Evolutionary conservation across 1,140 invertebrate species (phyloP).

Genomic region (Nebria ingens): DNA sequence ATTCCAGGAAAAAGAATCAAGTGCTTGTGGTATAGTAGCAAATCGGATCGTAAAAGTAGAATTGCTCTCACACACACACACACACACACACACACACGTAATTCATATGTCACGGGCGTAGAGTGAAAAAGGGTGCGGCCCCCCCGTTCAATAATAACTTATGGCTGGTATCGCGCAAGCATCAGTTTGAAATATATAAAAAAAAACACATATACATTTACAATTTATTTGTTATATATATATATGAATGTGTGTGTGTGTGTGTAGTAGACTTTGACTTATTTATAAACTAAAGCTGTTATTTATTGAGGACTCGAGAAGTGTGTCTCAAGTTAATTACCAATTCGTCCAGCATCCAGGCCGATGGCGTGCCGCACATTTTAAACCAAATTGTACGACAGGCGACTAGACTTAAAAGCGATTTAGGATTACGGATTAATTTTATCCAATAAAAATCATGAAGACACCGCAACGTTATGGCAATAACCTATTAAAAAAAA

Average conservation of each 20-base stretch:
- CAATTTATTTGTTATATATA: neutral
- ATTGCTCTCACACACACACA: neutral
- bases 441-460: too few species aligned
- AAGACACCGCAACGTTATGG: too few species aligned
- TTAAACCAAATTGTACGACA: neutral
- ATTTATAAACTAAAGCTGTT: neutral
- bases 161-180: too few species aligned
- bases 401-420: neutral
- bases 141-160: too few species aligned
- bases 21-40: too few species aligned
- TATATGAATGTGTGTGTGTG: neutral
- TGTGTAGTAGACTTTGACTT: neutral
- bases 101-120: neutral
- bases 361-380: neutral
- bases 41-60: neutral
- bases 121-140: neutral
- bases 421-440: too few species aligned
- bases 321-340: conserved; percentile 3
- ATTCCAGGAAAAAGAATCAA: too few species aligned
- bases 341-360: neutral
- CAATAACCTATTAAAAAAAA: too few species aligned
- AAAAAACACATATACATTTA: too few species aligned
- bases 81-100: conserved; percentile 4
- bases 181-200: too few species aligned
- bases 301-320: conserved; percentile 3